Evolutionary conservation across 2,888 invertebrate species (phyloP).

Genomic region (Agrenia bidenticulata): DNA sequence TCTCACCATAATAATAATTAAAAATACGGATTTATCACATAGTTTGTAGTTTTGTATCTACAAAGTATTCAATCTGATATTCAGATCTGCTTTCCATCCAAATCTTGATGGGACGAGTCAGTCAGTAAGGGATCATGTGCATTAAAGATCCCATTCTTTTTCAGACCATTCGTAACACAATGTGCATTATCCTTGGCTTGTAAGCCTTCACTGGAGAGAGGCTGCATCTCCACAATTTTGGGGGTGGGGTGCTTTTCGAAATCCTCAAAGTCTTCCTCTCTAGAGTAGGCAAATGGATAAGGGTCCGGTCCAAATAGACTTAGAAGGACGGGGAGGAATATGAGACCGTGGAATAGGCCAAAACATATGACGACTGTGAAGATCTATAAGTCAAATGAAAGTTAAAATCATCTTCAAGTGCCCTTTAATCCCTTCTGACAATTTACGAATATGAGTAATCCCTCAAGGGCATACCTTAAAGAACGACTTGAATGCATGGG

Average conservation of each 20-base stretch:
- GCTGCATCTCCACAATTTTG: conserved; percentile 9
- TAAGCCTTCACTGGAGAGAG: background rate
- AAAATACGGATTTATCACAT: no score
- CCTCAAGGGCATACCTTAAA: conserved; percentile 57
- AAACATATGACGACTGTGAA: conserved; percentile 74
- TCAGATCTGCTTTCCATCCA: background rate
- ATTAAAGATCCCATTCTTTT: background rate
- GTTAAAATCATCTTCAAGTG: background rate
- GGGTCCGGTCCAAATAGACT: conserved; percentile 71
- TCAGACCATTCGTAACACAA: background rate
- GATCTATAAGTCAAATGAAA: conserved; percentile 60
- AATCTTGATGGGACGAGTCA: background rate
- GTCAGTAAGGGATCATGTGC: background rate
- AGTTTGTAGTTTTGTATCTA: no score
- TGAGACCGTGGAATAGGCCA: conserved; percentile 75
- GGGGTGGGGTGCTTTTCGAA: background rate
- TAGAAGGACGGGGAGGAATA: conserved; percentile 72
- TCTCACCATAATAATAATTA: no score
- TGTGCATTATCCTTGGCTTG: background rate
- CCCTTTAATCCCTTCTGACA: background rate
- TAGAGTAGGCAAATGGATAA: conserved; percentile 54
- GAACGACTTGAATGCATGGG: conserved; percentile 60
- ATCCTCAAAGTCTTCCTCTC: background rate
- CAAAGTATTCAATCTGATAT: no score
- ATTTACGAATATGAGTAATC: background rate